Evolutionary conservation across 2,888 invertebrate genomes (phyloP).

Genomic region (Conchocele bisecta): DNA sequence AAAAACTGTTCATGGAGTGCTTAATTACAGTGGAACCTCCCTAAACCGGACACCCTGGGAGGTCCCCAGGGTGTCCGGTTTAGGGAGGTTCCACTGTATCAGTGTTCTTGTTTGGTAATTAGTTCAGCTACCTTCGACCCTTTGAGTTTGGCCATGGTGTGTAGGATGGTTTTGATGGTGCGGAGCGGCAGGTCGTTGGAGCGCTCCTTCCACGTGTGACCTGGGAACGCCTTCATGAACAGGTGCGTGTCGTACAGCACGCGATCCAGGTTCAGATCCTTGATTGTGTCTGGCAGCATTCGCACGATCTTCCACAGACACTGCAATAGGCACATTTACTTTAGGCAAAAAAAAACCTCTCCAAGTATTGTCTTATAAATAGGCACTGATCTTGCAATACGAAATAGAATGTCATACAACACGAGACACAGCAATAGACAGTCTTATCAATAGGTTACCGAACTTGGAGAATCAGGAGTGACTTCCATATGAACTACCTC

Average conservation of each 20-base stretch:
- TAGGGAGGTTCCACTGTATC: too few species aligned
- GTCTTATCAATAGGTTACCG: too few species aligned
- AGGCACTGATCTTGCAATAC: not conserved
- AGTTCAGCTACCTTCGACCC: conserved; percentile 86
- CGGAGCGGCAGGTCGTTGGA: conserved; percentile 90
- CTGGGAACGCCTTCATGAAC: conserved; percentile 94
- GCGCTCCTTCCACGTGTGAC: conserved; percentile 93
- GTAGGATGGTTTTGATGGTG: conserved; percentile 96
- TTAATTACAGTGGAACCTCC: too few species aligned
- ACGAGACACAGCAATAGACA: not conserved
- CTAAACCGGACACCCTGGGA: too few species aligned
- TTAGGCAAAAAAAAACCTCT: not conserved
- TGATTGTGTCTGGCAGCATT: conserved; percentile 90
- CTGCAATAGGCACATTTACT: conserved; percentile 81
- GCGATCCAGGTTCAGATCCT: conserved; percentile 83
- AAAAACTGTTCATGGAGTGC: too few species aligned
- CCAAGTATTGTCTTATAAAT: too few species aligned
- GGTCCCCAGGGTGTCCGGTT: too few species aligned
- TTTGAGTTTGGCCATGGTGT: conserved; percentile 94
- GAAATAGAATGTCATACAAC: not conserved
- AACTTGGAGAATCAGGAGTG: too few species aligned
- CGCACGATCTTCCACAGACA: conserved; percentile 98
- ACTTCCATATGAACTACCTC: too few species aligned
- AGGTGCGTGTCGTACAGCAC: conserved; percentile 91
- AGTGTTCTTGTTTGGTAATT: not conserved